Percentiles rank a stretch among this genome's conserved stretches.
Evolutionary conservation across 2,888 invertebrate genomes (phyloP).

Genomic region (Fragum fragum): DNA sequence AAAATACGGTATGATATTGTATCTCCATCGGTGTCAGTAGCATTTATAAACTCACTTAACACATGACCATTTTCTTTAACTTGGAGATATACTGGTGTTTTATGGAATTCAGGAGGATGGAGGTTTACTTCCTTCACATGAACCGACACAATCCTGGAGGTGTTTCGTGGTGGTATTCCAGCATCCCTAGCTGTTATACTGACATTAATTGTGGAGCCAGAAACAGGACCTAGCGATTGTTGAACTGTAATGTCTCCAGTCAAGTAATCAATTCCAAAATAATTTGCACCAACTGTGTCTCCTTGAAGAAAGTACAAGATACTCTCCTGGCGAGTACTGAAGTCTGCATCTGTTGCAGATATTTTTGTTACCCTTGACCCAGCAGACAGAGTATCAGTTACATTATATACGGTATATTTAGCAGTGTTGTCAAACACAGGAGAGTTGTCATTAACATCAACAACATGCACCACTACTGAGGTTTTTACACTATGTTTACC

Average conservation of each 20-base stretch:
- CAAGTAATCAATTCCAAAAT: constrained; percentile 10
- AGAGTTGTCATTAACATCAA: constrained; percentile 39
- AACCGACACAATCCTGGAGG: not conserved
- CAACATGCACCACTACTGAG: constrained; percentile 13
- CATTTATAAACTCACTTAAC: not conserved
- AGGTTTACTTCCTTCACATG: constrained; percentile 18
- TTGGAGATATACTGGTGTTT: not conserved
- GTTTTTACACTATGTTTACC: not conserved
- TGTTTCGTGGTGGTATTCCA: constrained; percentile 12
- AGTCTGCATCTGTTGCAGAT: constrained; percentile 4
- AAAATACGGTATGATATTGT: constrained; percentile 10
- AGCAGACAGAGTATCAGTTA: constrained; percentile 2
- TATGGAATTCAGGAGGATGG: not conserved
- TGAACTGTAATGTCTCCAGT: constrained; percentile 13
- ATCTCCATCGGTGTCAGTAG: constrained; percentile 32
- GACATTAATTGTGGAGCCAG: not conserved
- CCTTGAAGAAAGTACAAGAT: not conserved
- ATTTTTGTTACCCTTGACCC: not conserved
- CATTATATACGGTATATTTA: not conserved
- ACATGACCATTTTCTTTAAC: constrained; percentile 4
- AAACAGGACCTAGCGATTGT: constrained; percentile 1
- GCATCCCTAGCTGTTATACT: constrained; percentile 17
- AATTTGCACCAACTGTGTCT: not conserved
- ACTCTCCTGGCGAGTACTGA: not conserved
- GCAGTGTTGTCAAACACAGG: constrained; percentile 1